Base-by-base conservation (phyloP, 2,797 vertebrate species). In the Momotus momota region DNA sequence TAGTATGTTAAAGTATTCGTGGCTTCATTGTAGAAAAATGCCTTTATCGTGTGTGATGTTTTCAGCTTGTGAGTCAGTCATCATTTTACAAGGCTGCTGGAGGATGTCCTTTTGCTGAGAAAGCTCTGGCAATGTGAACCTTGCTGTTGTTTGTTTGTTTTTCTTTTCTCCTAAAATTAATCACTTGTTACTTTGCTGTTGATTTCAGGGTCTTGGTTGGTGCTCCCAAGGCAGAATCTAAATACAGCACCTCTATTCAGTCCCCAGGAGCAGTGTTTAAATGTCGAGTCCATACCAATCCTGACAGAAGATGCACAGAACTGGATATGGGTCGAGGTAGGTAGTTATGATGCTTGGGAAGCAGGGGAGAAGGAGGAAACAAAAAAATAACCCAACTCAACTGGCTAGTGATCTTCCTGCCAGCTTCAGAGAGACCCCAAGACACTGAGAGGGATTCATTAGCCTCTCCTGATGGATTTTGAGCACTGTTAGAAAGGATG, bases 321-420 rank as follows among this genome's bases (percentile, higher is more conserved):
- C 98, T 99, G 98, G 99, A 99, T 97, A 98, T 99, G 97, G 99
- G 99, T 81, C 98, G 99, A 99, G 99, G 99, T 99, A 92, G 91
- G 99, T 98, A 75, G 73, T 43, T 74, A 18, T 2, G 20, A 29
- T 75, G 49, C 35, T 67, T 88, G 40, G 12, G 16, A 19, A 4
- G 33, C 22, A 3, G 8, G 27, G 20, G 7, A 65, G 22, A 45
- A 33, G 6, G 5, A 14, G 4, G 29, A 18, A 71, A 61, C 7
- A 7, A 48, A 41, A 10, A 17, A 19, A 55, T 18, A 8, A 2
- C 10, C 25, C 49, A 67, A 26, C 38, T 31, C 5, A 7, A 2
- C 8, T 65, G 43, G 20, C 55, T 64, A 21, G 10, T 12, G n/a
- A 5, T 46, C 49, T 27, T 86, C 29, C 35, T 80, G 49, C 31